A percentile compares a stretch with the other conserved stretches of the same genome.
These are phyloP conservation scores for Heliconius nattereri DNA, from an alignment of 1,140 invertebrate species.

Conservation along the genomic window DNA sequence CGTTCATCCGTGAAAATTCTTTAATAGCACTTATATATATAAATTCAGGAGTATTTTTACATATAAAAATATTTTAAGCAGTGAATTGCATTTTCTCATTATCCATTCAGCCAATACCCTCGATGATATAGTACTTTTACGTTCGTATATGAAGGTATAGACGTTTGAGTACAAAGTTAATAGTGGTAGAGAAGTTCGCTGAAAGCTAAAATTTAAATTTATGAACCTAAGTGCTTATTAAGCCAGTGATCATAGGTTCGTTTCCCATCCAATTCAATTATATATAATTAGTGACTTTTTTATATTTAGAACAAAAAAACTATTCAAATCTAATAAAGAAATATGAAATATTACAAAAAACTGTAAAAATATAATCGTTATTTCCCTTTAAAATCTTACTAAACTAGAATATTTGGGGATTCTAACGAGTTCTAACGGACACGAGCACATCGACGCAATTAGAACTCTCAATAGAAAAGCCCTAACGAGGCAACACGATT, in stretches of 20 bases:
- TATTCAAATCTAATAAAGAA: background rate
- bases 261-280: too few relatives aligned
- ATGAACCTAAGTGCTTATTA: too few relatives aligned
- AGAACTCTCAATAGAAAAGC: slow-evolving; percentile 28
- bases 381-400: background rate
- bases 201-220: too few relatives aligned
- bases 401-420: background rate
- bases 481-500: slow-evolving; percentile 34
- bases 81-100: too few relatives aligned
- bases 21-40: background rate
- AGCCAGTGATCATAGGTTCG: too few relatives aligned
- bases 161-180: too few relatives aligned
- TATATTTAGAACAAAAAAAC: background rate
- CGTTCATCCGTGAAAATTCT: background rate
- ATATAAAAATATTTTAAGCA: background rate
- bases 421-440: background rate
- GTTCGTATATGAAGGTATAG: too few relatives aligned
- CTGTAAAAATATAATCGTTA: background rate
- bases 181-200: too few relatives aligned
- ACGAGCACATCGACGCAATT: slow-evolving; percentile 11
- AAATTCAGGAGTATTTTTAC: background rate
- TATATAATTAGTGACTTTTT: too few relatives aligned
- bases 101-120: too few relatives aligned
- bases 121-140: too few relatives aligned
- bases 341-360: background rate